Evolutionary conservation across 2,888 invertebrate species (phyloP), one percentile per base, ranked within the genome.

Genomic region (Antitype chi): DNA sequence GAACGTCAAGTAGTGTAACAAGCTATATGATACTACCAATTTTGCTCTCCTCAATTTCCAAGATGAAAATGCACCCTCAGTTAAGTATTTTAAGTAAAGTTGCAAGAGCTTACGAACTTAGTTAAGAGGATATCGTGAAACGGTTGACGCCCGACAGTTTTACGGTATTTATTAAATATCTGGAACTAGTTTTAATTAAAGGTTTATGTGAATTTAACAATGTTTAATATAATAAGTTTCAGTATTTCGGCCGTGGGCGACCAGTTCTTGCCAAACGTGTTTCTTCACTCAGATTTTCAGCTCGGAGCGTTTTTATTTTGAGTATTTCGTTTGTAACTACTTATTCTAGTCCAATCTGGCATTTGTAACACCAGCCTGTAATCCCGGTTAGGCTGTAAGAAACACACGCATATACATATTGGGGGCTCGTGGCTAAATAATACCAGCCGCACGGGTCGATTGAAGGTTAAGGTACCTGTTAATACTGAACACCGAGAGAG

Each of bases 11-110:
- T 59, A 59, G 20, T 60, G 6, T 66, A 47, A 49, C 49, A 49
- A 49, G 28, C 15, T 28, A 23, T 28, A 0, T 52, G 8, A 6
- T 15, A 23, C 1, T 23, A 52, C 17, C 11, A 32, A 32, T 53
- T 28, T 0, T 7, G 23, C 20, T 17, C 13, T 60, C 2, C 28
- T 55, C 38, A 55, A n/a, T 52, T 66, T 66, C 23, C 25, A 38
- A 66, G 74, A 53, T n/a, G 57, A 80, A 73, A 78, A 73, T 78
- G 32, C 57, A 59, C 23, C 64, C 25, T 64, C 23, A 32, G 32
- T 64, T 64, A 73, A 80, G 47, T 80, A 80, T 66, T 78, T 73
- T 28, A 80, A 72, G 64, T 53, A 53, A 73, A 66, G n/a, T 78
- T 80, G 20, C 47, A 32, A 60, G 25, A 73, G 74, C 80, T 78